phyloP scores from a whole-genome alignment of 2,888 invertebrate genomes.

The Galerucella nymphaeae region DNA sequence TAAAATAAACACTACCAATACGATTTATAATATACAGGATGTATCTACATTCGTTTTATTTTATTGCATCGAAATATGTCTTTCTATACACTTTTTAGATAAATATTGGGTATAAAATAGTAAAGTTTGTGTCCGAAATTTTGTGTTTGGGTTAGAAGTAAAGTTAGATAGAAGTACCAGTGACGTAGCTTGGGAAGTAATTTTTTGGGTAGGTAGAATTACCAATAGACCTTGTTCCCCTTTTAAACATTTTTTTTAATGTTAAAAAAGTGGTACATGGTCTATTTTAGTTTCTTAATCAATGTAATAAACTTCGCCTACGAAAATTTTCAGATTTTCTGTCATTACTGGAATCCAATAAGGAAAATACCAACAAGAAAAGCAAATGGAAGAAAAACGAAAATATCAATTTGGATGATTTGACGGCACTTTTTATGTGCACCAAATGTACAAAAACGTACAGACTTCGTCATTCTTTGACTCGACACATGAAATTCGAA shows the following conservation, averaged over 20 bases:
- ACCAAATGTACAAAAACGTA: slow-evolving; percentile 67
- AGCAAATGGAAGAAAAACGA: slow-evolving; percentile 5
- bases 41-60: no score
- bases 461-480: slow-evolving; percentile 66
- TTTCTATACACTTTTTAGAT: not conserved
- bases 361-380: slow-evolving; percentile 37
- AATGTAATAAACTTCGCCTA: not conserved
- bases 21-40: no score
- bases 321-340: slow-evolving; percentile 23
- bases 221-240: not conserved
- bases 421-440: slow-evolving; percentile 60
- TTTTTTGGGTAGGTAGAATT: slow-evolving; percentile 2
- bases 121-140: no score
- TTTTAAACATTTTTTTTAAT: not conserved
- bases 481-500: slow-evolving; percentile 68
- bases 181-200: not conserved
- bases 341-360: slow-evolving; percentile 31
- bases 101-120: not conserved
- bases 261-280: not conserved
- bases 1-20: no score
- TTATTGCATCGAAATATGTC: no score
- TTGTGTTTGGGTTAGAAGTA: not conserved
- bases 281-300: not conserved
- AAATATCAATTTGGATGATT: slow-evolving; percentile 33
- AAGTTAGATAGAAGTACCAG: not conserved